phyloP scores from a whole-genome alignment of 2,113 vertebrate genomes.

The Paracanthobrama guichenoti region DNA sequence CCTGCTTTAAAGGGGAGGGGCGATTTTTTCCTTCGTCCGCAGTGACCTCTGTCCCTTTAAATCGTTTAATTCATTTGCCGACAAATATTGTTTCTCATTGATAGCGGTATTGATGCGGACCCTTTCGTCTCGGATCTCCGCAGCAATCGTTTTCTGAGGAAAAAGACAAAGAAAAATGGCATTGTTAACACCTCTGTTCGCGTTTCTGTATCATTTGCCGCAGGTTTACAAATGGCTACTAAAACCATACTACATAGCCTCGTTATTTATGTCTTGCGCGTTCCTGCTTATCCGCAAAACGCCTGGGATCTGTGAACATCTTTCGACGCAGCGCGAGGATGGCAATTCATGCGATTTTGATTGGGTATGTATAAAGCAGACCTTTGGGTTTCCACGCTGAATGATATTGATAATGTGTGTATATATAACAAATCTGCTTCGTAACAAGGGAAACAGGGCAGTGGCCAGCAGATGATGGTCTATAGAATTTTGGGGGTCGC shows the following conservation, averaged over 20 bases:
- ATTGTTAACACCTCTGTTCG: conserved; percentile 84
- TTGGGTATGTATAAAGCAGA: conserved; percentile 79
- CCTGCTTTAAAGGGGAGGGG: background rate
- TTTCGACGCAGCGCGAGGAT: conserved; percentile 88
- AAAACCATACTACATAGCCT: conserved; percentile 86
- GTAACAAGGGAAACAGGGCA: background rate
- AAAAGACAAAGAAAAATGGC: conserved; percentile 78
- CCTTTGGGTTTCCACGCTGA: background rate
- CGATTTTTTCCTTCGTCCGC: conserved; percentile 52
- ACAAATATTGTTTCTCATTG: conserved; percentile 3
- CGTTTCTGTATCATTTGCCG: conserved; percentile 85
- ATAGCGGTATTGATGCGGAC: background rate
- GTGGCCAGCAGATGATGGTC: background rate
- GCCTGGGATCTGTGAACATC: conserved; percentile 85
- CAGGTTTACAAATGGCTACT: conserved; percentile 91
- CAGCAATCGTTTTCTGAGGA: background rate
- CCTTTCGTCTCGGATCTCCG: background rate
- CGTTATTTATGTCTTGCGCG: conserved; percentile 83
- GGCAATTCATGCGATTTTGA: conserved; percentile 97
- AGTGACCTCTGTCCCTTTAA: conserved; percentile 66
- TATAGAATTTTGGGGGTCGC: background rate
- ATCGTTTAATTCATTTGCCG: conserved; percentile 25
- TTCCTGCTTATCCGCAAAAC: conserved; percentile 87
- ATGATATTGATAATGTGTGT: background rate
- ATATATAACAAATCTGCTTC: background rate